Conservation (phyloP, 2,113 vertebrate genomes). For the Elachura formosa region DNA sequence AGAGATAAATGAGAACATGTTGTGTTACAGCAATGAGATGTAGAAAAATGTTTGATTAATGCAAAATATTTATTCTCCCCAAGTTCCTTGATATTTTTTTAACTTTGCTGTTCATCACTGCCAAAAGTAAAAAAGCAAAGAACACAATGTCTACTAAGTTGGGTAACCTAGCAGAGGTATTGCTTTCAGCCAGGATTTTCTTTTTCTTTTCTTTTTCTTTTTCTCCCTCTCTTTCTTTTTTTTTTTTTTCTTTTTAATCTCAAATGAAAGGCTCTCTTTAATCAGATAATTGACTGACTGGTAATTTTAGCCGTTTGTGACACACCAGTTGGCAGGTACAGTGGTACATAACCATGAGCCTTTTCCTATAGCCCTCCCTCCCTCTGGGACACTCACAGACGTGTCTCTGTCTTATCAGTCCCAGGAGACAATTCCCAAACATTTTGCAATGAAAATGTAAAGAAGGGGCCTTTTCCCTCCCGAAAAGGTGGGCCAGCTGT, state of each 20-base stretch:
- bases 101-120: slow-evolving; percentile 40
- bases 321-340: slow-evolving; percentile 91
- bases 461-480: neutral
- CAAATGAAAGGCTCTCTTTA: slow-evolving; percentile 81
- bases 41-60: slow-evolving; percentile 31
- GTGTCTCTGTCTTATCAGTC: slow-evolving; percentile 72
- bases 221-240: neutral
- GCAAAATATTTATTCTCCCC: slow-evolving; percentile 40
- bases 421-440: slow-evolving; percentile 45
- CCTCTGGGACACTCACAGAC: slow-evolving; percentile 70
- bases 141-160: neutral
- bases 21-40: neutral
- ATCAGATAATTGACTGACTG: slow-evolving; percentile 76
- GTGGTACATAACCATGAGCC: slow-evolving; percentile 67
- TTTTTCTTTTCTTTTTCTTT: neutral
- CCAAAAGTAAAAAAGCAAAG: slow-evolving; percentile 35
- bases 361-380: slow-evolving; percentile 57
- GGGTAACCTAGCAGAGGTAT: slow-evolving; percentile 64
- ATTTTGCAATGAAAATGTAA: slow-evolving; percentile 59
- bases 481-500: slow-evolving; percentile 69
- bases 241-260: neutral
- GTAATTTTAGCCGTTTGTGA: slow-evolving; percentile 83
- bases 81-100: neutral
- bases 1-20: slow-evolving; percentile 46
- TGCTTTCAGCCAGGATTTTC: slow-evolving; percentile 67